Evolutionary conservation across 2,113 vertebrate genomes (phyloP).

Genomic region (Engystomops pustulosus): DNA sequence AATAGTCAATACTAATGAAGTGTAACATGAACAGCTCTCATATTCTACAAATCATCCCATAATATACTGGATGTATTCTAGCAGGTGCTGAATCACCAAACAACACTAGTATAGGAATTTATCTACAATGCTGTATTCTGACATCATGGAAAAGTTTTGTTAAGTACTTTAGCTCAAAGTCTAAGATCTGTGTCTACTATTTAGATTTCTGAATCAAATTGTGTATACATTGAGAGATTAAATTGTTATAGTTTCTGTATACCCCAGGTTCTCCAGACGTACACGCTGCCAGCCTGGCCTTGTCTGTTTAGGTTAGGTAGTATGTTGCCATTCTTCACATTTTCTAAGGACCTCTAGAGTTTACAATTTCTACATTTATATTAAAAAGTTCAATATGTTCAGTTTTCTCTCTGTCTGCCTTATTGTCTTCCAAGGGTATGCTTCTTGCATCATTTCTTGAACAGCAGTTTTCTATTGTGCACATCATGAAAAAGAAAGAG

Average conservation of each 20-base stretch:
- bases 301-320: conserved; percentile 15
- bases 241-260: conserved; percentile 26
- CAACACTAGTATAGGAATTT: background rate
- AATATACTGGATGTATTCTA: background rate
- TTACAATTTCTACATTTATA: background rate
- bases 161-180: conserved; percentile 11
- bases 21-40: too few relatives aligned
- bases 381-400: background rate
- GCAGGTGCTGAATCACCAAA: background rate
- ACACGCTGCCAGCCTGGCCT: conserved; percentile 17
- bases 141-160: conserved; percentile 25
- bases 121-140: background rate
- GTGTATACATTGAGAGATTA: conserved; percentile 37
- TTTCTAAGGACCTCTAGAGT: background rate
- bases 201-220: conserved; percentile 26
- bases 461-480: too few relatives aligned
- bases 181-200: conserved; percentile 15
- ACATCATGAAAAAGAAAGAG: too few relatives aligned
- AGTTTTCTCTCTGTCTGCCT: too few relatives aligned
- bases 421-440: too few relatives aligned
- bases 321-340: background rate
- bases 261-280: conserved; percentile 29
- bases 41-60: background rate
- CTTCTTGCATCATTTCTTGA: too few relatives aligned
- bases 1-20: too few relatives aligned